phyloP scores from a whole-genome alignment of 2,888 invertebrate genomes.

The Trichogramma dendrolimi region DNA sequence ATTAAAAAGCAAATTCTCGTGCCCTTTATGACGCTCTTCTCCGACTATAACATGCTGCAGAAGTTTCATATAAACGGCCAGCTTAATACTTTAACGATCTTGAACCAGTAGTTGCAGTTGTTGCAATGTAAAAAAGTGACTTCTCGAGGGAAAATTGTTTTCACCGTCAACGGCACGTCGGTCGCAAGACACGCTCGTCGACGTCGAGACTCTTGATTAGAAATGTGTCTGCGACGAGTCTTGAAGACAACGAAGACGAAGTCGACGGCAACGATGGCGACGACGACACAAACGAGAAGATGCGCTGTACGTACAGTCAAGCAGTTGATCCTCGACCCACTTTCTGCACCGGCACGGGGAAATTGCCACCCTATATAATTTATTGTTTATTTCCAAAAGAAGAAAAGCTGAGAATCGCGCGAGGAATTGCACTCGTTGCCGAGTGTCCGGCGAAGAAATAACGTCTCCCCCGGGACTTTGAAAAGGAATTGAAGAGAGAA shows the following conservation, averaged over 20 bases:
- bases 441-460: constrained; percentile 12
- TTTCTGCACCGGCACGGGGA: constrained; percentile 5
- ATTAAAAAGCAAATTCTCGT: too few species aligned
- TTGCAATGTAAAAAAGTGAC: constrained; percentile 14
- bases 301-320: not conserved
- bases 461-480: constrained; percentile 17
- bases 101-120: constrained; percentile 8
- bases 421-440: constrained; percentile 5
- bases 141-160: constrained; percentile 18
- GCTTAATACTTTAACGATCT: constrained; percentile 13
- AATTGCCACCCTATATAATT: constrained; percentile 18
- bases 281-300: not conserved
- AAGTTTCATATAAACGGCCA: too few species aligned
- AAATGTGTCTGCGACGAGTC: not conserved
- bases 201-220: constrained; percentile 9
- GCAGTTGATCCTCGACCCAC: constrained; percentile 11
- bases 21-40: too few species aligned
- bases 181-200: not conserved
- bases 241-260: not conserved
- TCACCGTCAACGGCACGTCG: not conserved
- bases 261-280: not conserved
- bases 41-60: too few species aligned
- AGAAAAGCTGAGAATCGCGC: constrained; percentile 15
- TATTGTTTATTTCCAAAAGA: constrained; percentile 25
- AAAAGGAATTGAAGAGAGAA: constrained; percentile 18